Conservation (phyloP, 2,888 invertebrate species). For the Koerneria pararmatus region DNA sequence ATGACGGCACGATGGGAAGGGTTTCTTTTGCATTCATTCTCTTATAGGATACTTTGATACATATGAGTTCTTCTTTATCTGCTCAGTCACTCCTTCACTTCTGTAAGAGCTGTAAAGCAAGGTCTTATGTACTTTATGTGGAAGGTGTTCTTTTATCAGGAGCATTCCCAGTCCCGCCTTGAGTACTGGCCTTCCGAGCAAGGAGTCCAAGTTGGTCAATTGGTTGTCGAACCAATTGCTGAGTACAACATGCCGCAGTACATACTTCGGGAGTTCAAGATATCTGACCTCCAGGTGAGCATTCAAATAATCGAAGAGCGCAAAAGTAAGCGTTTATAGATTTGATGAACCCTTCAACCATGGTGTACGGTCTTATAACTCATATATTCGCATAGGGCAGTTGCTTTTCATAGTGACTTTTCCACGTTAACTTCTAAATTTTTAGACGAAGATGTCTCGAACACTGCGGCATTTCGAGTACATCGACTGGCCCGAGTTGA, state of each 20-base stretch:
- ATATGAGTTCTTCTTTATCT: no score
- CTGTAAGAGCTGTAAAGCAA: conserved; percentile 21
- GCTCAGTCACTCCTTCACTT: no score
- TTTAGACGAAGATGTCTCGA: conserved; percentile 82
- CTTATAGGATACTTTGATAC: no score
- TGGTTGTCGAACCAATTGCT: conserved; percentile 96
- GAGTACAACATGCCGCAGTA: conserved; percentile 99
- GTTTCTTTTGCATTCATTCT: no score
- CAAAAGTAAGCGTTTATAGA: neutral
- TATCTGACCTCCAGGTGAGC: conserved; percentile 81
- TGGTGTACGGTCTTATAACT: neutral
- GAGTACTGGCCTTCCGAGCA: conserved; percentile 97
- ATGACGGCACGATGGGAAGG: conserved; percentile 93
- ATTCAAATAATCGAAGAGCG: neutral
- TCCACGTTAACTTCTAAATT: neutral
- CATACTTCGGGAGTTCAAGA: conserved; percentile 92
- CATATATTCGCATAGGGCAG: neutral
- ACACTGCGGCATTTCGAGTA: conserved; percentile 87
- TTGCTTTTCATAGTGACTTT: neutral
- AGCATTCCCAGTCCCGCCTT: conserved; percentile 76
- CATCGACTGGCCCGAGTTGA: conserved; percentile 66
- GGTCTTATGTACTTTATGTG: neutral
- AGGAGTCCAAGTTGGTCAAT: conserved; percentile 28
- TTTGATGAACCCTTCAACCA: neutral
- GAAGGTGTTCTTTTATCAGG: conserved; percentile 67